Base-by-base conservation (phyloP, 2,888 invertebrate species). In the Strigamia maritima region DNA sequence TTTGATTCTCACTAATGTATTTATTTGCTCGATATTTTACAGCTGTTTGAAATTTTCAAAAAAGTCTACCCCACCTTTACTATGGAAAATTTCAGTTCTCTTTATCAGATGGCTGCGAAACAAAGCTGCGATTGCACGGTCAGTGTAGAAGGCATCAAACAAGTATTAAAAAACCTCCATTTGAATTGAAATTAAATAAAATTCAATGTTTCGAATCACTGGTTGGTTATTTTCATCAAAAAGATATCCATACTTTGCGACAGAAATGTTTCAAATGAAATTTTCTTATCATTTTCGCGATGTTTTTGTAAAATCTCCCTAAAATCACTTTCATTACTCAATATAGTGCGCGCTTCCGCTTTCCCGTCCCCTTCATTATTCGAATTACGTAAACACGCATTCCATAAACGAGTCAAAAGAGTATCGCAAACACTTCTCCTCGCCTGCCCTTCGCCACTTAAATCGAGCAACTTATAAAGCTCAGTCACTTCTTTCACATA, bases 381-480 rank as follows among this genome's bases (percentile, higher is more conserved):
- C 22, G 76, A 14, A 3, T 14, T 19, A 1, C 24, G 28, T 4
- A 26, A 16, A 35, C 60, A 60, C 2, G 78, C 78, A 8, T 22
- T 65, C 78, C 78, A 78, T 10, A 78, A 19, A 4, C 49, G 28
- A 6, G 78, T 28, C n/a, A 78, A 28, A 3, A 78, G 19, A 12
- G 60, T 16, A 8, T 78, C 78, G 60, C 60, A 54, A 24, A 78
- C 22, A 10, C 60, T 26, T n/a, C 78, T 22, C 10, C 65, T 54
- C n/a, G 65, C 65, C 31, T 78, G 60, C 2, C 65, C 65, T 16
- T 65, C 78, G n/a, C 31, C 31, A 60, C 12, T 4, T 1, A 54
- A 26, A 22, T 78, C 65, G 16, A 81, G 78, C 44, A 80, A 79
- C 2, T 54, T 7, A 70, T 80, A 81, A 1, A 81, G 77, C n/a